Evolutionary conservation across 92 coral and sea anemone genomes (phyloP), one percentile per base, ranked within the genome.

Genomic region (Micromussa lordhowensis): DNA sequence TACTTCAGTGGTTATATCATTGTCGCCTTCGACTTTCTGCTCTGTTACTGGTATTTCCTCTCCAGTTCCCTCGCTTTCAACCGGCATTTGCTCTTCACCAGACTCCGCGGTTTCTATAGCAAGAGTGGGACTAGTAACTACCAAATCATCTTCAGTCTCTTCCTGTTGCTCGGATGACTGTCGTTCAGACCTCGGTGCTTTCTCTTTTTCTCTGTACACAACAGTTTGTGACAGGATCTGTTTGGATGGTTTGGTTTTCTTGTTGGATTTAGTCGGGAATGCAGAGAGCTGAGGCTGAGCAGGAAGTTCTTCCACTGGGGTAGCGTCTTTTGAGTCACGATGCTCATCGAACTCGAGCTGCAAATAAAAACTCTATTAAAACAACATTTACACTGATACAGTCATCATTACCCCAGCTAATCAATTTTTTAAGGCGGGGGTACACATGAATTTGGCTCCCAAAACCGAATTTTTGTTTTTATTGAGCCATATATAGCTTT

Each of bases 141-240:
- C 49, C 9, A 84, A 84, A 54, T 66, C 80, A 10, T 71, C 79
- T 12, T 69, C 26, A 12, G 57, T 17, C 38, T 48, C 58, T 22
- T 68, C 51, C 19, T 48, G 40, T 68, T 78, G 79, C 6, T 78
- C 44, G 30, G 85, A 72, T 15, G 79, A 38, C 34, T 80, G 40
- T 22, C 26, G 44, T 76, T 78, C 38, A 3, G 86, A 54, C 28
- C 69, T 66, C 18, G 61, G 40, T 51, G 75, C n/a, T 19, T 35
- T 75, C 18, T 55, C 63, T 44, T 82, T 88, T 66, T 68, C 83
- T 71, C 82, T 82, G 36, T 89, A 85, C 29, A 92, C 80, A 51
- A 92, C 93, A 35, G 83, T 94, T 57, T 90, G 91, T 15, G 97
- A 92, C 9, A 92, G 82, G 9, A 94, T 86, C 53, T 49, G 86